Base-by-base conservation (phyloP, 2,113 vertebrate species). In the Verasper variegatus region DNA sequence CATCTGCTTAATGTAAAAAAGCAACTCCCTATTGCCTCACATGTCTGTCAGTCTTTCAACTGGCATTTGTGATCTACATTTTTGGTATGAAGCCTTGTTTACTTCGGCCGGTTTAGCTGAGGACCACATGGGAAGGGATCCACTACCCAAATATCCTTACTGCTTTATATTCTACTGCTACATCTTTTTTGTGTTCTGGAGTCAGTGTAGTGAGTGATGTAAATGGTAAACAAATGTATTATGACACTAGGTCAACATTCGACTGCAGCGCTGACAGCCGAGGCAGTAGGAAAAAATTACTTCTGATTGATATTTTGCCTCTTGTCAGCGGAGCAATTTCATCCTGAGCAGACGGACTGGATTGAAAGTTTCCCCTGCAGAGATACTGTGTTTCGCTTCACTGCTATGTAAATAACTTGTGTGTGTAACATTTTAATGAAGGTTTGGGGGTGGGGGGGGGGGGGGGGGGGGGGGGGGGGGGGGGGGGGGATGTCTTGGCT, bases 341-440 rank as follows among this genome's bases (percentile, higher is more conserved):
- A 86, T 81, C 67, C 84, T n/a, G 60, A 80, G 76, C 83, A 79
- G 82, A 88, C 60, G 58, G 75, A 82, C 71, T 56, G 83, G 86
- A 89, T 74, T 87, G 84, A 76, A 81, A 87, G 71, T 88, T 89
- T 80, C 75, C 86, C 72, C 82, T n/a, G 64, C 71, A 81, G 82
- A 89, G 85, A 81, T 47, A 54, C 71, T 55, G 79, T 65, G 83
- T 87, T 90, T 86, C 54, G 80, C 83, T 82, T 74, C 68, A 40
- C 75, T 61, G 83, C 80, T 59, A 78, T 82, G 82, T 83, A 86
- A 91, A 90, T 90, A 87, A 77, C 26, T 31, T 27, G 51, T 60
- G 73, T 69, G 83, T 89, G 89, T 68, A 78, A 88, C 74, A 86
- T 91, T 92, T 93, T 92, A 91, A 92, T 93, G 90, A 92, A 88